A percentile compares a stretch with the other conserved stretches of the same genome.
phyloP scores from a whole-genome alignment of 64 coral and sea anemone genomes.

The Stichodactyla helianthus region DNA sequence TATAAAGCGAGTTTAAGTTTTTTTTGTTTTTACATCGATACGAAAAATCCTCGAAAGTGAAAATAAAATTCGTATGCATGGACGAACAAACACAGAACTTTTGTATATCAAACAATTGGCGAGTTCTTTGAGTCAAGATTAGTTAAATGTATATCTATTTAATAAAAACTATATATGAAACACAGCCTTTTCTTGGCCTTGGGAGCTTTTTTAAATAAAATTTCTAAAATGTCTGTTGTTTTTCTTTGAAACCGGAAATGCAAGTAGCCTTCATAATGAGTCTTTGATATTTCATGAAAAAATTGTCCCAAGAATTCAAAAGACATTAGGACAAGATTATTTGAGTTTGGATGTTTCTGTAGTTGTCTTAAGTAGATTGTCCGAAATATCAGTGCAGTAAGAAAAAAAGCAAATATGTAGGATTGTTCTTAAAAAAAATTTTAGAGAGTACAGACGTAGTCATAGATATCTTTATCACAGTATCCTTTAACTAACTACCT shows the following conservation, averaged over 20 bases:
- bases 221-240: background rate
- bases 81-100: constrained; percentile 5
- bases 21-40: background rate
- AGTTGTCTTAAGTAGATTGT: too few species aligned
- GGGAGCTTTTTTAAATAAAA: background rate
- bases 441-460: too few species aligned
- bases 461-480: too few species aligned
- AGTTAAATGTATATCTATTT: background rate
- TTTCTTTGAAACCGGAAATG: constrained; percentile 1
- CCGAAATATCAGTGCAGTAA: too few species aligned
- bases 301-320: background rate
- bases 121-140: background rate
- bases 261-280: background rate
- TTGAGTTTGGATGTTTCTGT: too few species aligned
- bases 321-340: background rate
- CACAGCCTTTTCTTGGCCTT: background rate
- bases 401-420: too few species aligned
- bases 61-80: constrained; percentile 8
- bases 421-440: too few species aligned
- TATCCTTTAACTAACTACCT: too few species aligned
- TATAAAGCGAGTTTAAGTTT: background rate
- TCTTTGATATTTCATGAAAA: background rate
- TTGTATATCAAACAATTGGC: background rate
- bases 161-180: background rate
- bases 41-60: background rate